Evolutionary conservation across 2,113 vertebrate species (phyloP).

Genomic region (Rhea americana): DNA sequence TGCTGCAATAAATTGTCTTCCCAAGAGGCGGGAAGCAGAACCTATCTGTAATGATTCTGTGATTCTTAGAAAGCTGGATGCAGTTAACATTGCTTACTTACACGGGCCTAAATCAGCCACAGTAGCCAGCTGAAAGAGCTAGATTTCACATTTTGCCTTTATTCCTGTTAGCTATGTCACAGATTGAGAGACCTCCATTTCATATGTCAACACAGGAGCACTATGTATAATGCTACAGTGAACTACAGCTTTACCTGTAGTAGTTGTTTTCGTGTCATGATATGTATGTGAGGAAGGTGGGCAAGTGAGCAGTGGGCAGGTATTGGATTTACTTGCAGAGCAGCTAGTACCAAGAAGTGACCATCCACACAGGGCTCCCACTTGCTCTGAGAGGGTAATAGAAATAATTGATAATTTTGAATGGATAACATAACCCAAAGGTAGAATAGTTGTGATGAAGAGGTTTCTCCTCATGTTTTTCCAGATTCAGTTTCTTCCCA

Average conservation of each 20-base stretch:
- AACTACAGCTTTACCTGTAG: neutral
- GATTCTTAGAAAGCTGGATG: neutral
- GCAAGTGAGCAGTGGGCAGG: neutral
- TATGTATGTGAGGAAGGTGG: neutral
- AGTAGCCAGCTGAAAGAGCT: neutral
- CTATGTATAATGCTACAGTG: neutral
- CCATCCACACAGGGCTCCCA: neutral
- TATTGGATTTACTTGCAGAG: neutral
- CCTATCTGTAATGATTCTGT: neutral
- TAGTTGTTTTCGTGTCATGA: neutral
- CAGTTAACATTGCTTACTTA: neutral
- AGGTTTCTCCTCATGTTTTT: neutral
- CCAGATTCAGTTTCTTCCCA: neutral
- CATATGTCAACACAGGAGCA: neutral
- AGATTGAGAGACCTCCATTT: neutral
- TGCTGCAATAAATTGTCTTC: rapidly evolving
- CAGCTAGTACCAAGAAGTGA: neutral
- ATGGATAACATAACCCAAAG: neutral
- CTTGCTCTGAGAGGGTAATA: neutral
- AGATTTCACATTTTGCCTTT: neutral
- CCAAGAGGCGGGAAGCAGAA: neutral
- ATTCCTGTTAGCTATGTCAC: neutral
- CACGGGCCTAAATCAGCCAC: rapidly evolving
- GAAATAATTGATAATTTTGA: neutral
- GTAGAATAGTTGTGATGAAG: rapidly evolving